Percentiles rank a stretch among this genome's conserved stretches.
Evolutionary conservation across 2,888 invertebrate genomes (phyloP).

Genomic region (Barypeithes pellucidus): DNA sequence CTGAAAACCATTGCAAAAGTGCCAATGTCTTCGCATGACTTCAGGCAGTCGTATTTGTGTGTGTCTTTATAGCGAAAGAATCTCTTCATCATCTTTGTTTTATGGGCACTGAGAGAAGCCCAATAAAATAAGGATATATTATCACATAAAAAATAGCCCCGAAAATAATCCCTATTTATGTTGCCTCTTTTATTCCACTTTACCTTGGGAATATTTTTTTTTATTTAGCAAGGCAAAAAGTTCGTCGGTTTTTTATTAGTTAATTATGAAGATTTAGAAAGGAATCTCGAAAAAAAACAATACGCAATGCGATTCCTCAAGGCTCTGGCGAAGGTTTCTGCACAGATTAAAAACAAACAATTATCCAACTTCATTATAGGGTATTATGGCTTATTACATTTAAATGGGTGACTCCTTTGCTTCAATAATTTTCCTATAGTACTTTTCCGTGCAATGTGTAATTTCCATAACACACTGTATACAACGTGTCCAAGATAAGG

Average conservation of each 20-base stretch:
- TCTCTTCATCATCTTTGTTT: slow-evolving; percentile 40
- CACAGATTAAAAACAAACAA: slow-evolving; percentile 1
- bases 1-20: slow-evolving; percentile 19
- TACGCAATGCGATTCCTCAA: too few relatives aligned
- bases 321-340: too few relatives aligned
- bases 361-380: not conserved
- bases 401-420: too few relatives aligned
- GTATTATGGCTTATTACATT: too few relatives aligned
- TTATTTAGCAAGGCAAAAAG: not conserved
- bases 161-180: slow-evolving; percentile 32
- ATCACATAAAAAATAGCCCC: slow-evolving; percentile 34
- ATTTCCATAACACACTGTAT: too few relatives aligned
- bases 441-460: too few relatives aligned
- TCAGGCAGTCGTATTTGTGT: slow-evolving; percentile 13
- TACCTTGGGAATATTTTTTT: not conserved
- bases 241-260: slow-evolving; percentile 2
- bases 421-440: too few relatives aligned
- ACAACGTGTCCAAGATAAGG: too few relatives aligned
- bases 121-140: slow-evolving; percentile 40
- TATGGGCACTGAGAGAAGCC: slow-evolving; percentile 29
- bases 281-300: not conserved
- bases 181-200: slow-evolving; percentile 21
- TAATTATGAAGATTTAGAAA: slow-evolving; percentile 21
- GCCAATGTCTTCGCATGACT: slow-evolving; percentile 25
- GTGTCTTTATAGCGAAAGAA: slow-evolving; percentile 26